Percentiles rank a stretch among this genome's conserved stretches.
These are phyloP conservation scores for Drosophila niveifrons DNA, from an alignment of 2,888 invertebrate species.

Conservation along the genomic window DNA sequence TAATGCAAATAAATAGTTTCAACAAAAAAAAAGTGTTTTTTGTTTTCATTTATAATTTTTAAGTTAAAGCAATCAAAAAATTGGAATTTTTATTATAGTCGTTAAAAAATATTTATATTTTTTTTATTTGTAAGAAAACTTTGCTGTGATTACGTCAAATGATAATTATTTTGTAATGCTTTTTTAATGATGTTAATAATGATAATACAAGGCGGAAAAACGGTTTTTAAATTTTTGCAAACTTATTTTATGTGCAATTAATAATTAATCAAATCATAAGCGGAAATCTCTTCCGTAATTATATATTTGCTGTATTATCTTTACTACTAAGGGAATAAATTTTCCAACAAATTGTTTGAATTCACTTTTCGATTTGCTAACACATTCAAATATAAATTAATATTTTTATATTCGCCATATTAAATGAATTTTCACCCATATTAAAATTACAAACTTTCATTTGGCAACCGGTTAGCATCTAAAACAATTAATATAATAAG, in stretches of 20 bases:
- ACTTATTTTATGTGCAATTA: not conserved
- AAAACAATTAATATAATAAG: slow-evolving; percentile 9
- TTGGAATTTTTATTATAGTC: too few species aligned
- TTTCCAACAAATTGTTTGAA: not conserved
- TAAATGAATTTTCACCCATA: not conserved
- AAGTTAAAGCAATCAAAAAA: too few species aligned
- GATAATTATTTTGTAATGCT: too few species aligned
- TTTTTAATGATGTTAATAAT: too few species aligned
- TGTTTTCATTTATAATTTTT: too few species aligned
- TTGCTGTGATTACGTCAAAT: too few species aligned
- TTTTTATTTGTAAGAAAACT: too few species aligned
- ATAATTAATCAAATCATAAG: not conserved
- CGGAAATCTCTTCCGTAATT: not conserved
- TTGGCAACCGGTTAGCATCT: slow-evolving; percentile 5
- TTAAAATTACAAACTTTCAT: slow-evolving; percentile 36
- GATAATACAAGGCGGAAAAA: too few species aligned
- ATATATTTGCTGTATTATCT: not conserved
- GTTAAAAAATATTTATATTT: too few species aligned
- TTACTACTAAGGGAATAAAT: not conserved
- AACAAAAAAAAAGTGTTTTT: too few species aligned
- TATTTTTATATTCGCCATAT: not conserved
- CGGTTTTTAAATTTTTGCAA: too few species aligned
- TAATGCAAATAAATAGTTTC: too few species aligned
- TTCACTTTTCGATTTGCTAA: not conserved
- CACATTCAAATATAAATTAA: not conserved